Percentiles rank a stretch among this genome's conserved stretches.
Evolutionary conservation across 2,888 invertebrate genomes (phyloP).

Genomic region (Acleris literana): DNA sequence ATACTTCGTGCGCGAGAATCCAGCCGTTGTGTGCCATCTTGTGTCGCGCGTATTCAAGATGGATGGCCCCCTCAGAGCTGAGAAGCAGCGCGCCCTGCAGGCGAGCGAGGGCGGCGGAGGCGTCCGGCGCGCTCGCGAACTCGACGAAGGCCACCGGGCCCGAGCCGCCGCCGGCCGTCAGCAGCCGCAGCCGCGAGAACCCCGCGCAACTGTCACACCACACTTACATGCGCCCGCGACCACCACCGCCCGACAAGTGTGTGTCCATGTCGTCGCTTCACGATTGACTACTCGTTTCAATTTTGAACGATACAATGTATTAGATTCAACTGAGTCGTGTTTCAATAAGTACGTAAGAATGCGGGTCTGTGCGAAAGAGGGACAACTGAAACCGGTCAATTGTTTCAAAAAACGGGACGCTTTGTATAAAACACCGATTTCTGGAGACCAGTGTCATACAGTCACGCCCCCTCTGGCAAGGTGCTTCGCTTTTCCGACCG

Average conservation of each 20-base stretch:
- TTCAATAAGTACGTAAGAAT: conserved; percentile 2
- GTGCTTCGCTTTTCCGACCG: too few species aligned
- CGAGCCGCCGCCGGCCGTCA: conserved; percentile 86
- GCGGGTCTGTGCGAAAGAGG: not conserved
- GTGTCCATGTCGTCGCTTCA: conserved; percentile 44
- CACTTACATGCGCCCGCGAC: conserved; percentile 70
- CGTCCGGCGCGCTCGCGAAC: conserved; percentile 96
- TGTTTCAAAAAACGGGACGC: too few species aligned
- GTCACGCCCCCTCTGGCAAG: too few species aligned
- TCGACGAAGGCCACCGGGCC: conserved; percentile 98
- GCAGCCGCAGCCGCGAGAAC: conserved; percentile 98
- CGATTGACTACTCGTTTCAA: not conserved
- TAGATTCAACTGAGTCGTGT: not conserved
- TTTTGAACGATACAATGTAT: not conserved
- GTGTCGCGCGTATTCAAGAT: conserved; percentile 99
- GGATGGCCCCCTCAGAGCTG: conserved; percentile 98
- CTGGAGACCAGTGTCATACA: too few species aligned
- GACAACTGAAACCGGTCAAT: too few species aligned
- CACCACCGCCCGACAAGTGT: conserved; percentile 57
- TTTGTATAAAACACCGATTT: too few species aligned
- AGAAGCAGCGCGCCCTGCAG: conserved; percentile 98
- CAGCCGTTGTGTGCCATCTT: conserved; percentile 94
- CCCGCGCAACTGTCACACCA: conserved; percentile 96
- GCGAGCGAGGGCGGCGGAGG: conserved; percentile 95
- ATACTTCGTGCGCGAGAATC: conserved; percentile 83